Percentiles rank a stretch among this genome's conserved stretches.
Conservation (phyloP, 2,113 vertebrate species). For the Panurus biarmicus region DNA sequence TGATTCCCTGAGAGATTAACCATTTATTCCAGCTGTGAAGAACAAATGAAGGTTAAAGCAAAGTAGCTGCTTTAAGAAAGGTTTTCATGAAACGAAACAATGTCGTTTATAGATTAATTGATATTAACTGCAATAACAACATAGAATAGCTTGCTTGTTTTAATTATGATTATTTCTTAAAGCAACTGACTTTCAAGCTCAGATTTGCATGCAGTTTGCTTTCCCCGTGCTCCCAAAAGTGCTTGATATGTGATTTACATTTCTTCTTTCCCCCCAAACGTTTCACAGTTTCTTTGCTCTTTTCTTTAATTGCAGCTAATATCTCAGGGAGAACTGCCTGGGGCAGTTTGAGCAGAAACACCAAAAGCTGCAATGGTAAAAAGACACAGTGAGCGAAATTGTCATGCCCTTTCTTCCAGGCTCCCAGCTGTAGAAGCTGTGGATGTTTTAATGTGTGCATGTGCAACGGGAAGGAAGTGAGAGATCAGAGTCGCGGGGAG, state of each 20-base stretch:
- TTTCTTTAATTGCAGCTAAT: not conserved
- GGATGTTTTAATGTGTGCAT: not conserved
- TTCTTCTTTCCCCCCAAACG: not conserved
- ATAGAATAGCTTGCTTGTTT: not conserved
- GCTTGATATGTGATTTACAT: not conserved
- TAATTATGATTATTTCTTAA: not conserved
- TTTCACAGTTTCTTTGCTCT: conserved; percentile 14
- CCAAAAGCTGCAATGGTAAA: not conserved
- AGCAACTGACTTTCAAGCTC: conserved; percentile 1
- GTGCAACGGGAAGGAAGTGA: not conserved
- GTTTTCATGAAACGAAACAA: not conserved
- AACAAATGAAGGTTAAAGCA: conserved; percentile 69
- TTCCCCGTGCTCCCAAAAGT: not conserved
- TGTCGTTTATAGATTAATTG: not conserved
- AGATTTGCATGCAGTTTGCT: not conserved
- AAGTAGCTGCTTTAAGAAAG: not conserved
- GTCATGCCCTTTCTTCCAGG: not conserved
- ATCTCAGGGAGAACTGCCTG: not conserved
- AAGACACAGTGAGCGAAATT: not conserved
- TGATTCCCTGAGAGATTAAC: conserved; percentile 65
- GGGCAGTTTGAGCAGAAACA: not conserved
- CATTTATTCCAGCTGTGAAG: conserved; percentile 62
- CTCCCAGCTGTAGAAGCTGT: not conserved
- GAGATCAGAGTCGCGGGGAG: not conserved
- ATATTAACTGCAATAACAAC: conserved; percentile 4